These are phyloP conservation scores for Harpagifer antarcticus DNA, from an alignment of 2,797 vertebrate species.

Conservation along the genomic window DNA sequence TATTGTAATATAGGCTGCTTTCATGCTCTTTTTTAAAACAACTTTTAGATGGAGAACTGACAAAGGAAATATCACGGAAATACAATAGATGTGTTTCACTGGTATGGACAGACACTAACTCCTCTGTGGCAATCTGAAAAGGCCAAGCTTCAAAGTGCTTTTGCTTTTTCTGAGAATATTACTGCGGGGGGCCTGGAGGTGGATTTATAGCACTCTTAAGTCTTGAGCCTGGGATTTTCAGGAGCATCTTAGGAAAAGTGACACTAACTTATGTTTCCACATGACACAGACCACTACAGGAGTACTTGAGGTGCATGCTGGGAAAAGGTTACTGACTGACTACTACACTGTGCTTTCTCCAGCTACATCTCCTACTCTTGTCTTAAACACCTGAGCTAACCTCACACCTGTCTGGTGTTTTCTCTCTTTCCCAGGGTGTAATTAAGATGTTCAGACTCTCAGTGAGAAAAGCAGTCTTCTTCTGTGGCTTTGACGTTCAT, in stretches of 20 bases:
- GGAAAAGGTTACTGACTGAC: conserved; percentile 9
- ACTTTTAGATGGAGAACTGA: neutral
- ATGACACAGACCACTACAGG: conserved; percentile 7
- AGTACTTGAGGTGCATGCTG: neutral
- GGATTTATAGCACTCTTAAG: conserved; percentile 19
- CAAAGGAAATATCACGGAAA: conserved; percentile 11
- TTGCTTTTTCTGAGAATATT: conserved; percentile 19
- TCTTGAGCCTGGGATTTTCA: conserved; percentile 12
- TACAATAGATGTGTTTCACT: neutral
- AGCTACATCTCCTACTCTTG: neutral
- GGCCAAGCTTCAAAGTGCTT: conserved; percentile 12
- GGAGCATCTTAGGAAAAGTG: conserved; percentile 6
- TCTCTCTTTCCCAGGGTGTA: conserved; percentile 2
- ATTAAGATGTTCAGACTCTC: conserved; percentile 39
- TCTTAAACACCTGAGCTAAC: conserved; percentile 23
- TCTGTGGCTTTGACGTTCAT: neutral
- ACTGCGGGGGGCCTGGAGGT: conserved; percentile 1
- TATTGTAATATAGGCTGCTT: neutral
- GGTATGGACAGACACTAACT: neutral
- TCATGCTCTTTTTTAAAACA: neutral
- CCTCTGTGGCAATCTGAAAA: conserved; percentile 15
- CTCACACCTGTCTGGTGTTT: conserved; percentile 24
- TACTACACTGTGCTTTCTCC: neutral
- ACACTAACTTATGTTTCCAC: conserved; percentile 1
- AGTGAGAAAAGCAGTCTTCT: conserved; percentile 23